Base-by-base conservation (phyloP, 2,113 vertebrate genomes). In the Ophthalmolycus amberensis region DNA sequence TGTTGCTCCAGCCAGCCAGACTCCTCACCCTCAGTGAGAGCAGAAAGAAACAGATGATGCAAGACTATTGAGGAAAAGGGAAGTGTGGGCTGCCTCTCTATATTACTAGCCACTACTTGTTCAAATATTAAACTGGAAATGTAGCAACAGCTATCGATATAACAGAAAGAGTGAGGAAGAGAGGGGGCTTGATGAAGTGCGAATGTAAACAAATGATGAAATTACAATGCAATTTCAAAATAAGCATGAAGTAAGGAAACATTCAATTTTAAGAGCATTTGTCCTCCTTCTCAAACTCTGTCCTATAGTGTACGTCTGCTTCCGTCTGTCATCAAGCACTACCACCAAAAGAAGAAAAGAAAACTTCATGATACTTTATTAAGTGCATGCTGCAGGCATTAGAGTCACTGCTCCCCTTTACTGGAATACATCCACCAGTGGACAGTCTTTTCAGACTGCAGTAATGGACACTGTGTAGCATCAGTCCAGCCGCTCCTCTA, bases 401-500 rank as follows among this genome's bases (percentile, higher is more conserved):
- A 25, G 15, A 65, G 32, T n/a, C 32, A 22, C n/a, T 69, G 60
- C 56, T 42, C 18, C 54, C 6, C 37, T 81, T 52, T 58, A 46
- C 27, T 72, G 71, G 44, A 75, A 48, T 2, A 22, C n/a, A 73
- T 82, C 71, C 71, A 79, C 34, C 56, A 58, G 15, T 16, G 25
- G 68, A 48, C n/a, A 50, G 52, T 64, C 62, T 68, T 65, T 48
- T 44, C 9, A 75, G 34, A 72, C 32, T 25, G 29, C 37, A 25
- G 16, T 71, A 59, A 29, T 25, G 8, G 29, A 74, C 27, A n/a
- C 22, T 54, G n/a, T 48, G 42, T 14, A 65, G 64, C 14, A 0
- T 78, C 69, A 74, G 75, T 74, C 77, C 86, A 77, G 72, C 42
- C 12, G 38, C 62, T 77, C 29, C 27, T 77, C 63, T 67, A 80